Evolutionary conservation across 2,797 vertebrate genomes (phyloP).

Genomic region (Spinibarbus caldwelli): DNA sequence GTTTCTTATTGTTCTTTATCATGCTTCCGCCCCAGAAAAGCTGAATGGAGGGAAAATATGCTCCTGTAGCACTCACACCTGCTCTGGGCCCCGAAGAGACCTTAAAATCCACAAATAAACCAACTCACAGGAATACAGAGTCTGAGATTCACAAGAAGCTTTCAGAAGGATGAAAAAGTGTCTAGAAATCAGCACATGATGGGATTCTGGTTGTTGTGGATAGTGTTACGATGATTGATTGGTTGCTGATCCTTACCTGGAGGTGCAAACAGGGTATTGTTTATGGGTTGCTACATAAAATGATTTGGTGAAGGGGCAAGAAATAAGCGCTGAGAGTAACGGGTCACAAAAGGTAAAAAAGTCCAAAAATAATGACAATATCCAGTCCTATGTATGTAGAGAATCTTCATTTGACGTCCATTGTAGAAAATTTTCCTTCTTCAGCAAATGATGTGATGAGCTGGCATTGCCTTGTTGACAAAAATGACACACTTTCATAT

Average conservation of each 20-base stretch:
- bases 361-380: neutral
- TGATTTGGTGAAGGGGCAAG: neutral
- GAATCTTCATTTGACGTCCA: neutral
- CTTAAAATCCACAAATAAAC: constrained; percentile 22
- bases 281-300: neutral
- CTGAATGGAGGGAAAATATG: constrained; percentile 1
- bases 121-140: neutral
- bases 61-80: constrained; percentile 13
- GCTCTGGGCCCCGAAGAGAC: neutral
- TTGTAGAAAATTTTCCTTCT: neutral
- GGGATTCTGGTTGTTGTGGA: neutral
- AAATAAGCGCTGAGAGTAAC: neutral
- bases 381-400: neutral
- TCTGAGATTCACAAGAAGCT: neutral
- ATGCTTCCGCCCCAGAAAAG: constrained; percentile 42
- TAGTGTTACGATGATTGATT: neutral
- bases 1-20: constrained; percentile 54
- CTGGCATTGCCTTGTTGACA: neutral
- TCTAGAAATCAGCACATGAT: neutral
- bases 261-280: neutral
- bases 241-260: constrained; percentile 7
- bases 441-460: neutral
- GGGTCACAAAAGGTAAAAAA: neutral
- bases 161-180: neutral
- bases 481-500: neutral